phyloP scores from a whole-genome alignment of 35 echinoderm and acorn worm species.

The Chiridota heheva region DNA sequence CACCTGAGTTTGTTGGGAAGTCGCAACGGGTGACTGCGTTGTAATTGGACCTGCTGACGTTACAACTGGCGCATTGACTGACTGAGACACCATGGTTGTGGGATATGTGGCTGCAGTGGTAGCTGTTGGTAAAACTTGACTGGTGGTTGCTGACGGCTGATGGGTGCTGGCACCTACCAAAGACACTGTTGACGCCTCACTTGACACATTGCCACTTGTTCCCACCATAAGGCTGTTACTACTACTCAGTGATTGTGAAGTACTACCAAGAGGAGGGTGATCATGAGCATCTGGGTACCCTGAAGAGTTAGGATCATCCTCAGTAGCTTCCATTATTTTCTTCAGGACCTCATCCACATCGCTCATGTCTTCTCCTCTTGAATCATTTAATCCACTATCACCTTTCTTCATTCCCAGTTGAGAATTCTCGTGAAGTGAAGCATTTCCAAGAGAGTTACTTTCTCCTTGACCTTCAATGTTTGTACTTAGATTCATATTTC shows the following conservation, averaged over 20 bases:
- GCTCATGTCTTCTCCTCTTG: too few species aligned
- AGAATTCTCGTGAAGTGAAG: too few species aligned
- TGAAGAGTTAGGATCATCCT: not conserved
- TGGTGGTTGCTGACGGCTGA: constrained; percentile 37
- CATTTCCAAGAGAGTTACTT: too few species aligned
- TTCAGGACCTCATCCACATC: constrained; percentile 42
- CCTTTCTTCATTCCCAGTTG: too few species aligned
- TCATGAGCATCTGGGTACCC: too few species aligned
- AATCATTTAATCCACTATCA: too few species aligned
- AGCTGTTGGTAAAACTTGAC: constrained; percentile 15
- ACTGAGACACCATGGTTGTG: constrained; percentile 42
- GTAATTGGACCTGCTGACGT: constrained; percentile 20
- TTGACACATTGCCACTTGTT: too few species aligned
- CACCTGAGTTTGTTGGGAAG: constrained; percentile 12
- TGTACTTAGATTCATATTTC: too few species aligned
- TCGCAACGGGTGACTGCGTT: not conserved
- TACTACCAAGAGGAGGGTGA: too few species aligned
- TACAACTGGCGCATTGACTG: constrained; percentile 17
- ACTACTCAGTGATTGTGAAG: too few species aligned
- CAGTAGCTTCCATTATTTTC: constrained; percentile 33
- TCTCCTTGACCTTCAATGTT: too few species aligned
- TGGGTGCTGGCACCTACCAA: constrained; percentile 32
- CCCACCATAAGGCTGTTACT: too few species aligned
- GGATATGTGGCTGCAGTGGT: constrained; percentile 28
- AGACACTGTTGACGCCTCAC: not conserved